phyloP scores from a whole-genome alignment of 2,797 vertebrate genomes.

The Pygocentrus nattereri region DNA sequence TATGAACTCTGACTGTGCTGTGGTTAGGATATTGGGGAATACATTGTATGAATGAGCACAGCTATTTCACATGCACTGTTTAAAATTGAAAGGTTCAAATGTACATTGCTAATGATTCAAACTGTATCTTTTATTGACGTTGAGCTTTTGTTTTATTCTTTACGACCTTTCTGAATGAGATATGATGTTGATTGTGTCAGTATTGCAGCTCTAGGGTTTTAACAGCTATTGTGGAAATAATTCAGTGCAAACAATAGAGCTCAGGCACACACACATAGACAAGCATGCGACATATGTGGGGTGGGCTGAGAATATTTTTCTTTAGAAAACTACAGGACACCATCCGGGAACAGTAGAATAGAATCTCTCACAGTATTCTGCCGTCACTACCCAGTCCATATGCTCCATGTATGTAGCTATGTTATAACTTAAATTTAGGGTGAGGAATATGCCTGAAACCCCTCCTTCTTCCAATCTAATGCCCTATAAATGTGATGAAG shows the following conservation, averaged over 20 bases:
- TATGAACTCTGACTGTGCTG: constrained; percentile 44
- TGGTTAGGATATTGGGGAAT: constrained; percentile 39
- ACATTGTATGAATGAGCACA: constrained; percentile 43
- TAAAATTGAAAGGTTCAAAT: constrained; percentile 32
- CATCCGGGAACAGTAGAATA: too few relatives aligned
- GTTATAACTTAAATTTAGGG: too few relatives aligned
- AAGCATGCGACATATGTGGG: too few relatives aligned
- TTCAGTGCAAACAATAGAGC: not conserved
- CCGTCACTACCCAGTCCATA: too few relatives aligned
- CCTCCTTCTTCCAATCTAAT: too few relatives aligned
- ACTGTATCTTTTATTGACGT: not conserved
- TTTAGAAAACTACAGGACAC: too few relatives aligned
- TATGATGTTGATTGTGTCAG: not conserved
- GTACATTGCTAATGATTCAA: not conserved
- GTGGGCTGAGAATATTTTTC: too few relatives aligned
- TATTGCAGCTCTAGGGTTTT: not conserved
- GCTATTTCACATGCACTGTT: constrained; percentile 10
- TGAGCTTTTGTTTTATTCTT: not conserved
- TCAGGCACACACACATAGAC: not conserved
- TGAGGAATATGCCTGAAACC: too few relatives aligned
- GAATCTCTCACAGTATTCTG: too few relatives aligned
- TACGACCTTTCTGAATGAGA: not conserved
- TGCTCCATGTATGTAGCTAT: too few relatives aligned
- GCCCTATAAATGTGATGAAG: too few relatives aligned
- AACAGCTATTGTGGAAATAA: not conserved